Evolutionary conservation across 2,113 vertebrate species (phyloP), one percentile per base, ranked within the genome.

Genomic region (Lota lota): DNA sequence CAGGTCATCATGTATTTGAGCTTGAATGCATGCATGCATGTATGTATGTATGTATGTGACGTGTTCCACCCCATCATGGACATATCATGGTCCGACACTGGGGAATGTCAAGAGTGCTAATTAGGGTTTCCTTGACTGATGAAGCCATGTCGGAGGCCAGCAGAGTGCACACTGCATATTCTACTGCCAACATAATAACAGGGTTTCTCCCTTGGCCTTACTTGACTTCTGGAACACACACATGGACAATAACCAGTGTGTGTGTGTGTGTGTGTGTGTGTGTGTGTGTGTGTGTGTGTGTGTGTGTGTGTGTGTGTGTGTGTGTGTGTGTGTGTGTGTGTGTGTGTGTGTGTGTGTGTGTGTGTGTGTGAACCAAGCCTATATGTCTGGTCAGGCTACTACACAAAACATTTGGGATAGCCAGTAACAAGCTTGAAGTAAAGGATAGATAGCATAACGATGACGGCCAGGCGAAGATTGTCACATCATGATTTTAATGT

Each of bases 111-210:
- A 69, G 78, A 33, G 36, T 66, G 63, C 68, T 77, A 78, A 62
- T 82, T 82, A 65, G 56, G 72, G 75, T 63, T 79, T 76, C 17
- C 78, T 77, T 75, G 75, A 64, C 70, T 71, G 75, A 84, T 79
- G 57, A 73, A 78, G 57, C 57, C 73, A 77, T 83, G 81, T 75
- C 63, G 19, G 74, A 83, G 73, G 76, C 77, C 76, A 33, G 68
- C 78, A 78, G 63, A 74, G 33, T 54, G 77, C 72, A 19, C 64
- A 72, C 77, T 76, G 80, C 66, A 68, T 33, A 66, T 80, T 80
- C 74, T 76, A 70, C 70, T 73, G 61, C 33, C 74, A 67, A 58
- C 5, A 7, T 78, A 83, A 83, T 85, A 60, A 83, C 80, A 79
- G 69, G 67, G 68, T 74, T 33, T 33, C 16, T 16, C 10, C 19